Conservation (phyloP, 1,140 invertebrate species). For the Sitobion miscanthi region DNA sequence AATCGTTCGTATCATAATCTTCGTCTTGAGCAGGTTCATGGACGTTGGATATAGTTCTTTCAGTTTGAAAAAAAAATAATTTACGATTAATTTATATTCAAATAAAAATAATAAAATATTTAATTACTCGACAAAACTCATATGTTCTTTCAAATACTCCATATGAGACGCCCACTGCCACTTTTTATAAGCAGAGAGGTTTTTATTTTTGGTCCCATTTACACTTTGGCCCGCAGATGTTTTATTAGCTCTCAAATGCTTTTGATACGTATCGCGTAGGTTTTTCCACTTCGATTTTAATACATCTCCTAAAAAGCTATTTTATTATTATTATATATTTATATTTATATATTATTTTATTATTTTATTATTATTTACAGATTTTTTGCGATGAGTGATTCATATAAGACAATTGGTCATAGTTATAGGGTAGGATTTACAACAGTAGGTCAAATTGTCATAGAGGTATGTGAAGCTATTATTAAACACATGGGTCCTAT, state of each 20-base stretch:
- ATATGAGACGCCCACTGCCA: slow-evolving; percentile 33
- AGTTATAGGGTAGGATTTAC: slow-evolving; percentile 58
- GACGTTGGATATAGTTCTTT: no score
- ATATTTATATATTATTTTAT: neutral
- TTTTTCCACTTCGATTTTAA: slow-evolving; percentile 35
- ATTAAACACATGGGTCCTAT: slow-evolving; percentile 50
- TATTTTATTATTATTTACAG: neutral
- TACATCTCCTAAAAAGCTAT: slow-evolving; percentile 32
- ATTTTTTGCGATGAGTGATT: slow-evolving; percentile 38
- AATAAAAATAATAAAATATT: slow-evolving; percentile 16
- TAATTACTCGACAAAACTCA: slow-evolving; percentile 11
- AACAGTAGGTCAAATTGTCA: slow-evolving; percentile 57
- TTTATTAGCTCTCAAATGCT: slow-evolving; percentile 28
- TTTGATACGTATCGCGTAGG: slow-evolving; percentile 9
- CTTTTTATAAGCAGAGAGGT: slow-evolving; percentile 22
- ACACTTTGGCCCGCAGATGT: neutral
- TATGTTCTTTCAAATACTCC: slow-evolving; percentile 28
- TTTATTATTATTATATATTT: neutral
- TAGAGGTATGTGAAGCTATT: slow-evolving; percentile 58
- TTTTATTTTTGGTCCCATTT: slow-evolving; percentile 23
- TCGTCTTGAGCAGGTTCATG: no score
- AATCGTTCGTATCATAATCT: no score
- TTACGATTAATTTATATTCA: neutral
- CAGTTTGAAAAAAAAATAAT: no score
- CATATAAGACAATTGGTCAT: slow-evolving; percentile 57